Evolutionary conservation across 2,888 invertebrate species (phyloP).

Genomic region (Phaonia tiefii): DNA sequence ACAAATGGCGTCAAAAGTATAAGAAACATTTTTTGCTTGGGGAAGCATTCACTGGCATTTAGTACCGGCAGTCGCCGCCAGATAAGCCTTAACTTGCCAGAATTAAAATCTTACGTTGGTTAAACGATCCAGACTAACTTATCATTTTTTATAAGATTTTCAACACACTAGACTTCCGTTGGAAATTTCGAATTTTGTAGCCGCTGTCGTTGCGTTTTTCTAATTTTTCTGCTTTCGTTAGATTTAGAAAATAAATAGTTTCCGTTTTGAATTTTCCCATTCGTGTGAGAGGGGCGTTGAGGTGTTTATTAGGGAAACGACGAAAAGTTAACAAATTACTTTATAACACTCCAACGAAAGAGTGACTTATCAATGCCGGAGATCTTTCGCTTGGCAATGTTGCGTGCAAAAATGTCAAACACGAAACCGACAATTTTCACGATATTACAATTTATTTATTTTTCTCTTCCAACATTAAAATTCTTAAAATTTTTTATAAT

Average conservation of each 20-base stretch:
- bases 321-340: conserved; percentile 29
- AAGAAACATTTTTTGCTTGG: conserved; percentile 11
- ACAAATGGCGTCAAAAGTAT: conserved; percentile 35
- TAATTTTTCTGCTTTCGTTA: conserved; percentile 23
- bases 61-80: not conserved
- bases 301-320: conserved; percentile 35
- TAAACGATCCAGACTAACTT: conserved; percentile 27
- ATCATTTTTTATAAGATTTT: conserved; percentile 43
- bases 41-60: not conserved
- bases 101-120: conserved; percentile 21
- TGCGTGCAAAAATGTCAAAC: conserved; percentile 59
- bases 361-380: conserved; percentile 11
- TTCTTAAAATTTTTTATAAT: not conserved
- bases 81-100: conserved; percentile 4
- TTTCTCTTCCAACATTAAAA: no score
- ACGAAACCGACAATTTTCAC: conserved; percentile 8
- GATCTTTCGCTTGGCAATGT: conserved; percentile 23
- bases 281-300: conserved; percentile 25
- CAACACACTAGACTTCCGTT: conserved; percentile 68
- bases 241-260: conserved; percentile 64
- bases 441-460: no score
- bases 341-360: not conserved
- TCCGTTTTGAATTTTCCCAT: conserved; percentile 56
- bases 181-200: conserved; percentile 18
- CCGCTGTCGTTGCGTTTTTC: conserved; percentile 30